Evolutionary conservation across 2,113 vertebrate species (phyloP), one percentile per base, ranked within the genome.

Genomic region (Aldabrachelys gigantea): DNA sequence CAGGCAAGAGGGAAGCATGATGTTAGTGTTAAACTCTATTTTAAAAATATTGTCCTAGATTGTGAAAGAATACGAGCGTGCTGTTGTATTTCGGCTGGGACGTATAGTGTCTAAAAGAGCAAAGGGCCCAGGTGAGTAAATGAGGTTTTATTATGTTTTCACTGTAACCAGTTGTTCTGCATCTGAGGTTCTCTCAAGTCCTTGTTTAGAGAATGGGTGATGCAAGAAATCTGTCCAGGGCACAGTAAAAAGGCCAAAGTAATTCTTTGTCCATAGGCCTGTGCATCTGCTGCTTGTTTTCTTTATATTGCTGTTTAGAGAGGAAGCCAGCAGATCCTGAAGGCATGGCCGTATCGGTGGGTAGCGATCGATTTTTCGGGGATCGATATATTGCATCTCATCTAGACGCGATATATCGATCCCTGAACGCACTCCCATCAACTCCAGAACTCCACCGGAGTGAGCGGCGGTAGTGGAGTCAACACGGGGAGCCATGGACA

Each of bases 21-120:
- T 65, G 21, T 57, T 82, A 89, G 19, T 75, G 16, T 65, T 82
- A 87, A 57, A 79, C 80, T 89, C 38, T 96, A 80, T 92, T 88
- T 91, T n/a, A 79, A 8, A 87, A 92, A 94, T 96, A 22, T 94
- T 94, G 17, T 95, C 94, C 50, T 92, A 99, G 99, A 98, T 99
- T 85, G 95, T 99, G 95, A 98, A 99, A 91, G 99, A 99, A 96
- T 99, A 99, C 52, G 99, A 99, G 87, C 98, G 98, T 1, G 99
- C 99, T 49, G 99, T 99, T 82, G 98, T 99, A 59, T 99, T 99
- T 97, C 96, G 98, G 7, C 98, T 99, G 95, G 99, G 99, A 24
- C 97, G 97, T 25, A 98, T 99, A 79, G 98, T 98, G 88, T 98
- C 98, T 85, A 98, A 97, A 89, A 99, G 98, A 96, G 97, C 99